phyloP scores from a whole-genome alignment of 2,888 invertebrate species.

The Tetramorium bicarinatum region DNA sequence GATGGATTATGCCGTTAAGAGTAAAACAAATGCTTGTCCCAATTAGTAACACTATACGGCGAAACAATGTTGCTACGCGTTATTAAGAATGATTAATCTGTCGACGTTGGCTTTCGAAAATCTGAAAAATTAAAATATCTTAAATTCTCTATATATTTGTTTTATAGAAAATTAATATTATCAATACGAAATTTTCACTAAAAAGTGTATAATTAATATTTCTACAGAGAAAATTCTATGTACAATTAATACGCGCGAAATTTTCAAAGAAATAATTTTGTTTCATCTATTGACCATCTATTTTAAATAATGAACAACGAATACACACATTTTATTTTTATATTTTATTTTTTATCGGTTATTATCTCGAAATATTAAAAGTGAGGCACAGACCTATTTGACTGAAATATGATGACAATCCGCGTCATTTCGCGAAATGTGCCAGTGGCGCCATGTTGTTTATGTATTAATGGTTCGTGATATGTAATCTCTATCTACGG shows the following conservation, averaged over 20 bases:
- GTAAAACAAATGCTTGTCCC: constrained; percentile 63
- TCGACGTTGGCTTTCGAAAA: neutral
- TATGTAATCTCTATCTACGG: constrained; percentile 41
- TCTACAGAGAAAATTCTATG: neutral
- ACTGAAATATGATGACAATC: neutral
- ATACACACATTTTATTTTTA: neutral
- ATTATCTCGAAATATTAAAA: neutral
- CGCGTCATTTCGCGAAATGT: neutral
- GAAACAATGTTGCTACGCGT: constrained; percentile 48
- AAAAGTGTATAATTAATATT: neutral
- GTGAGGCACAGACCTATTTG: neutral
- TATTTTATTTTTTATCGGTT: neutral
- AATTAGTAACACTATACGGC: constrained; percentile 63
- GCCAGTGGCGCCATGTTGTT: constrained; percentile 46
- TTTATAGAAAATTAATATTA: constrained; percentile 1
- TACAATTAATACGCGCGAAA: neutral
- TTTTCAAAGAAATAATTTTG: neutral
- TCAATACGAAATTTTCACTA: neutral
- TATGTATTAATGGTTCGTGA: constrained; percentile 44
- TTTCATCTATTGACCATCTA: neutral
- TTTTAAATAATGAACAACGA: neutral
- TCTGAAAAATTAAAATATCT: neutral
- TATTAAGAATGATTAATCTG: constrained; percentile 10
- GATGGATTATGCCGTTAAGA: constrained; percentile 54
- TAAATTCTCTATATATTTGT: neutral